A percentile compares a stretch with the other conserved stretches of the same genome.
phyloP scores from a whole-genome alignment of 2,113 vertebrate genomes.

The Mugil cephalus region DNA sequence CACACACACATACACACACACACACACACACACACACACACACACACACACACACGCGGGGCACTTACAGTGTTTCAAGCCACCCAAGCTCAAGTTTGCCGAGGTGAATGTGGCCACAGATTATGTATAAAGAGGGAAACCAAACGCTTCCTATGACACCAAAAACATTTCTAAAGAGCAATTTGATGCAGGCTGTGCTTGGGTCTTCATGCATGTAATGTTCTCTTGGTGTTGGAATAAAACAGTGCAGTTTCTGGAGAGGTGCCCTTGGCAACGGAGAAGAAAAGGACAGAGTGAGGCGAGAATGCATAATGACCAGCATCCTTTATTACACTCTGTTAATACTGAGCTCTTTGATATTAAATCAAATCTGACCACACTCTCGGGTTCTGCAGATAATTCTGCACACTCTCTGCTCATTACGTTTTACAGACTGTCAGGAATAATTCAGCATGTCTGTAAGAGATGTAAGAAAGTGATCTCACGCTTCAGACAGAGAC shows the following conservation, averaged over 20 bases:
- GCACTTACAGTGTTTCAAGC: conserved; percentile 20
- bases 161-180: conserved; percentile 41
- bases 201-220: conserved; percentile 53
- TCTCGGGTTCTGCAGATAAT: conserved; percentile 28
- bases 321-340: conserved; percentile 25
- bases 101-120: conserved; percentile 15
- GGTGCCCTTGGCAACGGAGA: conserved; percentile 37
- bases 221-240: conserved; percentile 36
- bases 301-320: conserved; percentile 47
- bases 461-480: conserved; percentile 23
- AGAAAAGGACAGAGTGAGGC: conserved; percentile 26
- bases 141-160: conserved; percentile 40
- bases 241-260: conserved; percentile 36
- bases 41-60: conserved; percentile 5
- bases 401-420: conserved; percentile 39
- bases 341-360: conserved; percentile 40
- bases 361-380: conserved; percentile 35
- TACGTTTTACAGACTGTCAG: conserved; percentile 22
- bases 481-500: neutral
- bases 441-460: conserved; percentile 25
- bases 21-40: conserved; percentile 17
- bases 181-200: conserved; percentile 47
- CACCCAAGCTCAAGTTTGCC: conserved; percentile 29
- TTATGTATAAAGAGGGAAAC: conserved; percentile 21
- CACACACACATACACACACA: conserved; percentile 38